These are phyloP conservation scores for Trinorchestia longiramus DNA, from an alignment of 1,140 invertebrate species.

Conservation along the genomic window DNA sequence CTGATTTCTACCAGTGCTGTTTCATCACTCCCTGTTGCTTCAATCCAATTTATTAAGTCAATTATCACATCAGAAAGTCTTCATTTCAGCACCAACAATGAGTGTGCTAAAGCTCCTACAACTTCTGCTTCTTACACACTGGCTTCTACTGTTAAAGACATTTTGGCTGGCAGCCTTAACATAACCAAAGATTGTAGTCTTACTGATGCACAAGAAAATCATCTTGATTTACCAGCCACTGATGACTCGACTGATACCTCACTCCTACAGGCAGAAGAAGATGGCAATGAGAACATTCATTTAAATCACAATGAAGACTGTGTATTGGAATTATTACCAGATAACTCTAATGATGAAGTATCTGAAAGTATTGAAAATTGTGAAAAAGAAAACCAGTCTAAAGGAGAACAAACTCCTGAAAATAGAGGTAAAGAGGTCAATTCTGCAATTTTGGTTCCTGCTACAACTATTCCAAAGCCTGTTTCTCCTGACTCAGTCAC, in stretches of 20 bases:
- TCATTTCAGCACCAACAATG: neutral
- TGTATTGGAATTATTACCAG: neutral
- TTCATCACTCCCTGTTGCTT: slow-evolving; percentile 14
- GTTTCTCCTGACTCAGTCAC: neutral
- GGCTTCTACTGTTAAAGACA: neutral
- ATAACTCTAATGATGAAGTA: neutral
- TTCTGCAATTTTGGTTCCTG: neutral
- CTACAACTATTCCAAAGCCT: neutral
- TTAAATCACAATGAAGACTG: neutral
- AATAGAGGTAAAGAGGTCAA: neutral
- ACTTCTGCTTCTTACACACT: too few relatives aligned
- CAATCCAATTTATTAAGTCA: slow-evolving; percentile 22
- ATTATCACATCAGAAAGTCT: slow-evolving; percentile 11
- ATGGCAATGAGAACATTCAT: neutral
- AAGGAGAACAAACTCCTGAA: neutral
- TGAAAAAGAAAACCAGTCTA: neutral
- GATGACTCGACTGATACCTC: neutral
- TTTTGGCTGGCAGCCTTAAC: neutral
- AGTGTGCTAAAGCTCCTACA: neutral
- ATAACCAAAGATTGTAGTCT: neutral
- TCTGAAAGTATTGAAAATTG: neutral
- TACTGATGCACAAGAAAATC: neutral
- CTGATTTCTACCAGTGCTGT: slow-evolving; percentile 18
- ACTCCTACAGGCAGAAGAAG: neutral
- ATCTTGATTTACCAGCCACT: neutral